Base-by-base conservation (phyloP, 2,113 vertebrate genomes). In the Trematomus loennbergii region DNA sequence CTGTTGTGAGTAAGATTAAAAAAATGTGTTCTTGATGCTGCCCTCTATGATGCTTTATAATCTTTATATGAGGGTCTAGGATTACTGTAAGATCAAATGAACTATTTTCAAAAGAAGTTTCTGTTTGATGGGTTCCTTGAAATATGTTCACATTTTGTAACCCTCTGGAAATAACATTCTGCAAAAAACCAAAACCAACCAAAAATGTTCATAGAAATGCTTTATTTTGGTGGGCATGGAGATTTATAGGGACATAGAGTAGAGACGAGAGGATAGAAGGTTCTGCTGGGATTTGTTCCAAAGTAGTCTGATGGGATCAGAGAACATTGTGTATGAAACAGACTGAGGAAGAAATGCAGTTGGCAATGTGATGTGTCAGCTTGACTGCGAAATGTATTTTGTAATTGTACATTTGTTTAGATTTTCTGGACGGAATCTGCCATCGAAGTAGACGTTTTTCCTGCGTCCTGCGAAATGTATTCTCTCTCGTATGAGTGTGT, bases 61-160 rank as follows among this genome's bases (percentile, higher is more conserved):
- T 20, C 45, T 68, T 50, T 18, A 53, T 7, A 33, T 8, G 43
- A 63, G 11, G 9, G 33, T 29, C 18, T 48, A 33, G 9, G 40
- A 18, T 17, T 65, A 43, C 2, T 22, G 46, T 54, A 13, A 73
- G 52, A 76, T 75, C 49, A 75, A 58, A 57, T 62, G n/a, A 20
- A 10, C 13, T 20, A 29, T 29, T 29, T 29, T 29, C 29, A 29
- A 3, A 29, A 29, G 29, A 29, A 3, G 29, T 29, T 29, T 29
- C 3, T 29, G 29, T 29, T 3, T 29, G 29, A 29, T 4, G 29
- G 29, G 29, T 29, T 29, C 29, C 29, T 29, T 29, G 3, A 29
- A 29, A 29, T 29, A 29, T 29, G 0, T 29, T 29, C 29, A 29
- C 29, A 29, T 29, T 29, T 4, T 29, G 29, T 29, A 25, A 58